Percentiles rank a stretch among this genome's conserved stretches.
phyloP scores from a whole-genome alignment of 1,140 invertebrate species.

The Leptinotarsa defecta region DNA sequence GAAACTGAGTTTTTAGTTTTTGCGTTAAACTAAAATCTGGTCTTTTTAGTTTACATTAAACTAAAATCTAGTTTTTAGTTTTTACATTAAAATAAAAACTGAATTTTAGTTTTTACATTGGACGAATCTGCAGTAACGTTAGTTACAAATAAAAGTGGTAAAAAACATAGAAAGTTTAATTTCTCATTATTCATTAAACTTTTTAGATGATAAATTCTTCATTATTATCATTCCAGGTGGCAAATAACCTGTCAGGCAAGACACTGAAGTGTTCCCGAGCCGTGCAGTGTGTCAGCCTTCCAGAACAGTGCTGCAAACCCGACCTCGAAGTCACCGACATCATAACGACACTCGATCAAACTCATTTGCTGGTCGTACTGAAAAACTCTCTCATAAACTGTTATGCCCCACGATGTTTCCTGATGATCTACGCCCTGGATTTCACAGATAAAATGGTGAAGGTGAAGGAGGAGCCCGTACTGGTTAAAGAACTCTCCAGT shows the following conservation, averaged over 20 bases:
- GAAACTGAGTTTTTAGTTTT: no score
- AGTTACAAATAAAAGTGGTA: no score
- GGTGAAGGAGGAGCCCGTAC: constrained; percentile 65
- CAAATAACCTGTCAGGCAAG: constrained; percentile 47
- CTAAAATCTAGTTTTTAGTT: no score
- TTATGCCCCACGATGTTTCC: constrained; percentile 49
- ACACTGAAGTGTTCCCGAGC: constrained; percentile 55
- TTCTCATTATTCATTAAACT: no score
- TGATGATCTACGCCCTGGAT: constrained; percentile 66
- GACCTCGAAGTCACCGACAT: constrained; percentile 64
- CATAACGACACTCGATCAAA: constrained; percentile 67
- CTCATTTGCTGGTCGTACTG: constrained; percentile 68
- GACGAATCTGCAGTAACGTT: no score
- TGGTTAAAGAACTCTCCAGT: constrained; percentile 65
- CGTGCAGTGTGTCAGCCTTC: constrained; percentile 61
- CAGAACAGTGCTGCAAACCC: constrained; percentile 56
- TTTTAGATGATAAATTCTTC: no score
- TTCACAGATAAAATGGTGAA: constrained; percentile 62
- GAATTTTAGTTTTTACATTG: no score
- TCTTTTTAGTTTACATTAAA: no score
- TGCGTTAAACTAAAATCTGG: no score
- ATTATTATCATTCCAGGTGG: constrained; percentile 31
- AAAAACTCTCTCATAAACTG: constrained; percentile 45
- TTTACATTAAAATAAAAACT: no score
- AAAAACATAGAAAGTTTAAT: no score